Conservation (phyloP, 2,888 invertebrate species). For the Cheilosia vulpina region DNA sequence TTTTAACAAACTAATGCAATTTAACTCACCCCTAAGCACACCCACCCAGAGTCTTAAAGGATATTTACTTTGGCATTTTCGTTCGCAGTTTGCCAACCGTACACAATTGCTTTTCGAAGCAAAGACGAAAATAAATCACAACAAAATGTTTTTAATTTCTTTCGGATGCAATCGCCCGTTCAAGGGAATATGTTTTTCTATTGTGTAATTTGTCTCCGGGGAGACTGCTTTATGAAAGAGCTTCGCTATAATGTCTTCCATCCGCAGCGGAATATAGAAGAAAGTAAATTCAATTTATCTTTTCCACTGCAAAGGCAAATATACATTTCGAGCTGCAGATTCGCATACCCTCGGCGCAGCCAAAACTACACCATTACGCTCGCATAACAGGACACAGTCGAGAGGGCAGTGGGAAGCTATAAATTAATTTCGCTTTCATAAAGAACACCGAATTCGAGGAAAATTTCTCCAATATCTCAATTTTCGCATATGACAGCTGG, state of each 20-base stretch:
- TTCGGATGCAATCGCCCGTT: conserved; percentile 16
- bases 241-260: neutral
- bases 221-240: neutral
- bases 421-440: conserved; percentile 41
- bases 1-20: conserved; percentile 30
- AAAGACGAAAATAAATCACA: conserved; percentile 30
- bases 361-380: conserved; percentile 7
- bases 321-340: conserved; percentile 39
- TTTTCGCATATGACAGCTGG: neutral
- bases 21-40: neutral
- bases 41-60: neutral
- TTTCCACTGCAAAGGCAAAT: conserved; percentile 45
- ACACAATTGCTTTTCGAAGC: conserved; percentile 17
- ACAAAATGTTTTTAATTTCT: conserved; percentile 36
- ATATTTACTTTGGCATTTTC: conserved; percentile 17
- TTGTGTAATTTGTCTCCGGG: conserved; percentile 36
- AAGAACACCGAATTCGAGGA: conserved; percentile 6
- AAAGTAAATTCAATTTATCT: conserved; percentile 61
- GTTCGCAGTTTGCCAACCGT: conserved; percentile 3
- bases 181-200: conserved; percentile 26
- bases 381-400: neutral
- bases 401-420: conserved; percentile 18
- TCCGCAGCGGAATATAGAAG: conserved; percentile 11
- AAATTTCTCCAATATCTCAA: neutral
- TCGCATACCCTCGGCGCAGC: conserved; percentile 6